phyloP scores from a whole-genome alignment of 2,888 invertebrate species.

The Platerodrilus igneus region DNA sequence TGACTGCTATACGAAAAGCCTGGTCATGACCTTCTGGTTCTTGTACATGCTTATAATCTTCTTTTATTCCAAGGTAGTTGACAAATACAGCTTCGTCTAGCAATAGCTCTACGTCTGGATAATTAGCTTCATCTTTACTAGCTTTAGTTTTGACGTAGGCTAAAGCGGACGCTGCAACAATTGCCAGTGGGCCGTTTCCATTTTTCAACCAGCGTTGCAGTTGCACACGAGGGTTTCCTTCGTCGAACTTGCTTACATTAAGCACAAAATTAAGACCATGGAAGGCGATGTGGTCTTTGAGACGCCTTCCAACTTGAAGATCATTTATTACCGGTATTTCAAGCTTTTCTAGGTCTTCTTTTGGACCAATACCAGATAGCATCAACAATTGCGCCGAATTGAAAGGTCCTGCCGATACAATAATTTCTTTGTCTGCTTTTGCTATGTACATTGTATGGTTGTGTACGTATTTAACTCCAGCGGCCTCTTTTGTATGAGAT shows the following conservation, averaged over 20 bases:
- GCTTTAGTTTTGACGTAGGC: slow-evolving; percentile 38
- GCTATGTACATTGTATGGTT: slow-evolving; percentile 51
- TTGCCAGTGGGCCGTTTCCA: slow-evolving; percentile 37
- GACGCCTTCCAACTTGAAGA: slow-evolving; percentile 61
- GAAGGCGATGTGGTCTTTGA: slow-evolving; percentile 58
- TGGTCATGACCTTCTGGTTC: slow-evolving; percentile 48
- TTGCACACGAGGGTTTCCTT: slow-evolving; percentile 47
- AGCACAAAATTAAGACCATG: slow-evolving; percentile 56
- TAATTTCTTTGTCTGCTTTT: slow-evolving; percentile 64
- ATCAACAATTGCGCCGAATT: slow-evolving; percentile 74
- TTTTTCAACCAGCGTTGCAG: slow-evolving; percentile 36
- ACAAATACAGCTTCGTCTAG: slow-evolving; percentile 32
- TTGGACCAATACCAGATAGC: slow-evolving; percentile 73
- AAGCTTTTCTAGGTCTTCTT: slow-evolving; percentile 53
- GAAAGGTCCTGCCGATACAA: slow-evolving; percentile 70
- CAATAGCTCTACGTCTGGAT: slow-evolving; percentile 40
- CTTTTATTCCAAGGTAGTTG: slow-evolving; percentile 33
- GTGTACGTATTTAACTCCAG: slow-evolving; percentile 58
- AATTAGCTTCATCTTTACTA: slow-evolving; percentile 35
- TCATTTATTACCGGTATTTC: slow-evolving; percentile 55
- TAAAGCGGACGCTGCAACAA: slow-evolving; percentile 34
- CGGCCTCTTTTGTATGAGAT: slow-evolving; percentile 55
- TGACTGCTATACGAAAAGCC: slow-evolving; percentile 57
- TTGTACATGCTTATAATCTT: slow-evolving; percentile 53
- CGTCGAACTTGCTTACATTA: slow-evolving; percentile 42